A percentile compares a stretch with the other conserved stretches of the same genome.
Conservation (phyloP, 2,113 vertebrate genomes). For the Nibea coibor region DNA sequence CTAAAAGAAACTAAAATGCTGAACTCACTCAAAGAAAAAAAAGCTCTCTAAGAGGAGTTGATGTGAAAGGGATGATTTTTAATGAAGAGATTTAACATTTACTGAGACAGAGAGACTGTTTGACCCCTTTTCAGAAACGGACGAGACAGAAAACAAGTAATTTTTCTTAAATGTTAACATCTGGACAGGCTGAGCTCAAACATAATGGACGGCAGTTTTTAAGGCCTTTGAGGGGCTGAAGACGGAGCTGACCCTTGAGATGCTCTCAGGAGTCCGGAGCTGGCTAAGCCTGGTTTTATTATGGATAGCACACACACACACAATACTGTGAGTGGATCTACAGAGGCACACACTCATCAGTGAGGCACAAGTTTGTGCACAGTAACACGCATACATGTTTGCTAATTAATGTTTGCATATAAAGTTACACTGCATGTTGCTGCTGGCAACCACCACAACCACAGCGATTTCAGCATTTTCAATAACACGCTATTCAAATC, state of each 20-base stretch:
- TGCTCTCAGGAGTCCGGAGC: constrained; percentile 13
- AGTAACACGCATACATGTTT: background rate
- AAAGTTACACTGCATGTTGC: constrained; percentile 14
- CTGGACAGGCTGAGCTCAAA: background rate
- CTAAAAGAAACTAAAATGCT: background rate
- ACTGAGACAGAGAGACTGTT: background rate
- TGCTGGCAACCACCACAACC: constrained; percentile 13
- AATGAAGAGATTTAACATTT: background rate
- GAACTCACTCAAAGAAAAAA: too few relatives aligned
- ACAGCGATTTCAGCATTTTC: background rate
- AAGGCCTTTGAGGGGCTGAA: background rate
- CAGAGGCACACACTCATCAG: background rate
- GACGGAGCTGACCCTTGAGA: constrained; percentile 5
- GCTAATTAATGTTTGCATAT: constrained; percentile 32
- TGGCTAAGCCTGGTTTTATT: constrained; percentile 49
- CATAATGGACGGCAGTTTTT: background rate
- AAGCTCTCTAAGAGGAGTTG: background rate
- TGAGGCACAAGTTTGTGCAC: background rate
- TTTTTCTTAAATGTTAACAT: constrained; percentile 38
- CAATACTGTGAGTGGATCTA: background rate
- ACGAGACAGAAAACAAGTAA: background rate
- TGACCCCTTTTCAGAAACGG: background rate
- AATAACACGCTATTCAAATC: background rate
- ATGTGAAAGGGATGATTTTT: background rate
- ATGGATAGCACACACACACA: constrained; percentile 29